A percentile compares a stretch with the other conserved stretches of the same genome.
Conservation (phyloP, 2,888 invertebrate species). For the Agrilus biguttatus region DNA sequence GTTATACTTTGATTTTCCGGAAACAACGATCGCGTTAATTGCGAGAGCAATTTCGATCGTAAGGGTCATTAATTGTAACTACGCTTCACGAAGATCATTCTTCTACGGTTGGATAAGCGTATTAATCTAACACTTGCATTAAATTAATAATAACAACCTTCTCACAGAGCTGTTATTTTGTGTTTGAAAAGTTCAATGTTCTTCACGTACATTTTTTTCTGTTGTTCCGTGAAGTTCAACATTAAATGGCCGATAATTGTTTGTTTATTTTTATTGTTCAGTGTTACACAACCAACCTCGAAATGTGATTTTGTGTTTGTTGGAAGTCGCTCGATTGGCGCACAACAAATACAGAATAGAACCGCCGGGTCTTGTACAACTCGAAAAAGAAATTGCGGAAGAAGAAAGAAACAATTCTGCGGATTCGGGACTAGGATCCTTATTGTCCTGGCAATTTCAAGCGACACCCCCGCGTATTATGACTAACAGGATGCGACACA, state of each 20-base stretch:
- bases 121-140: no score
- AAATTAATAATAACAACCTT: no score
- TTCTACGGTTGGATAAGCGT: no score
- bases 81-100: no score
- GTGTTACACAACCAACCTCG: constrained; percentile 74
- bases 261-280: constrained; percentile 22
- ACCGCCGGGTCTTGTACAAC: constrained; percentile 66
- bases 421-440: constrained; percentile 46
- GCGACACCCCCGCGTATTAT: constrained; percentile 32
- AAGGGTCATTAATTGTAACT: no score
- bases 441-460: constrained; percentile 57
- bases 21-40: no score
- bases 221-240: neutral
- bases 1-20: no score
- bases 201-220: no score
- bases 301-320: constrained; percentile 68
- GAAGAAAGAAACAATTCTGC: constrained; percentile 51
- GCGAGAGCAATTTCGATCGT: no score
- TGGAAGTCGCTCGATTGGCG: constrained; percentile 74
- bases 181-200: no score
- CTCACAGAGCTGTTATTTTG: no score
- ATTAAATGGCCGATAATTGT: neutral
- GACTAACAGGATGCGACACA: constrained; percentile 36
- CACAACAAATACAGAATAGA: constrained; percentile 57
- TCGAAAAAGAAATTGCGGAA: constrained; percentile 76